Evolutionary conservation across 2,113 vertebrate genomes (phyloP), one percentile per base, ranked within the genome.

Genomic region (Laticauda laticaudata): DNA sequence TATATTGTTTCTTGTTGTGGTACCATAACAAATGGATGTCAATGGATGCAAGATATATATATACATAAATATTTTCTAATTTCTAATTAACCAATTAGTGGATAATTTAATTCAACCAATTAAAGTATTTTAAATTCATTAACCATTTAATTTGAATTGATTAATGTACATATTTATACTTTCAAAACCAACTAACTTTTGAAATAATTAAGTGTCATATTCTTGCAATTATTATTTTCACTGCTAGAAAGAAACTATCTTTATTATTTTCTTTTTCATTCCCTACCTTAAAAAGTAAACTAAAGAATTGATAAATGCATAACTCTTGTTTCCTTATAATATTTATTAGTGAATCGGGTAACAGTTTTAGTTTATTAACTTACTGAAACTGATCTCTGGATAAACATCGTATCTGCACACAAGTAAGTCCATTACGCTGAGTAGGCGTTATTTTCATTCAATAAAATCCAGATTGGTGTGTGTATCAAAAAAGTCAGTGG

Each of bases 351-450:
- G 61, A 48, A 90, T 86, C 18, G 48, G 45, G 14, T 86, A 43
- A 29, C 81, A 56, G 59, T 86, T 86, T 45, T 86, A 91, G n/a
- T 56, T 91, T 53, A 85, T 91, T 91, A 81, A 91, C 53, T 24
- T 26, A 26, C 21, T 85, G 34, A 64, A 92, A 59, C 18, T 21
- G 59, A 87, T 51, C 12, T 39, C 34, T 24, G 86, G 69, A 54
- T 15, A 54, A 86, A 56, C 85, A 24, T n/a, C 15, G 15, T 86
- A 23, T n/a, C 24, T 43, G 34, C 43, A 43, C 43, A 56, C 14
- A 24, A 55, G 34, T 51, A 81, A 55, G 21, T 39, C 24, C 34
- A 45, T 45, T 91, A 39, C 86, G 75, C 20, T 57, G 3, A 29
- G 24, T 45, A 90, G 43, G 7, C 0, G 0, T 75, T 64, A 69